A percentile compares a stretch with the other conserved stretches of the same genome.
These are phyloP conservation scores for Fragum sueziense DNA, from an alignment of 2,888 invertebrate species.

Conservation along the genomic window DNA sequence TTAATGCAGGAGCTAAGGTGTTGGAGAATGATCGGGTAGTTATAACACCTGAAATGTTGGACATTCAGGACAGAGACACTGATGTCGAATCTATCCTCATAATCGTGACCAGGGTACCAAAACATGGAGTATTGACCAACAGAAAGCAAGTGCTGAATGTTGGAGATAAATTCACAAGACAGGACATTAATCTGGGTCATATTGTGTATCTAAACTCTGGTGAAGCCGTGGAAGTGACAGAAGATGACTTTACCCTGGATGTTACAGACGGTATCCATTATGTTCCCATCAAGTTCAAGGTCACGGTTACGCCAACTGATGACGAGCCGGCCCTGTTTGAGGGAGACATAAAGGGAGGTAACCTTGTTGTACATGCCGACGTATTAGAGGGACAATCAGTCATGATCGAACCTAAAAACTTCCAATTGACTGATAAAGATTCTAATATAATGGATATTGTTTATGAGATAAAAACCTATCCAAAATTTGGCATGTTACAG, in stretches of 20 bases:
- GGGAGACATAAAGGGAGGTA: constrained; percentile 61
- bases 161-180: constrained; percentile 75
- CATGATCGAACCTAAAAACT: constrained; percentile 65
- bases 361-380: constrained; percentile 69
- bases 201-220: constrained; percentile 78
- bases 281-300: constrained; percentile 76
- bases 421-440: constrained; percentile 76
- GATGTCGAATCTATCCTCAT: constrained; percentile 71
- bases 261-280: constrained; percentile 81
- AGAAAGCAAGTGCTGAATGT: constrained; percentile 64
- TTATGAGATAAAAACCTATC: constrained; percentile 73
- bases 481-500: constrained; percentile 72
- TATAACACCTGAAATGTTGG: constrained; percentile 75
- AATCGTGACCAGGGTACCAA: constrained; percentile 71
- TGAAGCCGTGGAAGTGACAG: constrained; percentile 67
- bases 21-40: constrained; percentile 75
- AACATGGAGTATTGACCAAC: constrained; percentile 75
- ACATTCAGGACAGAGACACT: constrained; percentile 80
- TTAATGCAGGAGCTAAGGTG: constrained; percentile 75
- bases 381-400: constrained; percentile 75
- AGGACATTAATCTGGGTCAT: constrained; percentile 73
- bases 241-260: constrained; percentile 78
- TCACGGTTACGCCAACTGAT: constrained; percentile 76
- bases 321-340: constrained; percentile 76
- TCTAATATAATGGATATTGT: constrained; percentile 75